Evolutionary conservation across 2,113 vertebrate genomes (phyloP).

Genomic region (Caranx melampygus): DNA sequence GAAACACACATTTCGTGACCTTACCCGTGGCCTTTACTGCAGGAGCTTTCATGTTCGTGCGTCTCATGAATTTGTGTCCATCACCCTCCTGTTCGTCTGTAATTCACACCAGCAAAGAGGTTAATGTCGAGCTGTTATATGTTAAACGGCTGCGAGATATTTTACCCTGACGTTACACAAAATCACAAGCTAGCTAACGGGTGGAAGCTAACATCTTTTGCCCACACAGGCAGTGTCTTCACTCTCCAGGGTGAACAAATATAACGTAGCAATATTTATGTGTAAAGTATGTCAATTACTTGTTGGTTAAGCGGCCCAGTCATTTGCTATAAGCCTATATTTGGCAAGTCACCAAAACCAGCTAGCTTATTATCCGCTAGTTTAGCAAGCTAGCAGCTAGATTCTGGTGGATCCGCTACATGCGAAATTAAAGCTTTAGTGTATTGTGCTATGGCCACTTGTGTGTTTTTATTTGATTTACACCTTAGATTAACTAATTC

Average conservation of each 20-base stretch:
- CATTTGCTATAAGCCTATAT: neutral
- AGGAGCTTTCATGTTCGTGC: slow-evolving; percentile 81
- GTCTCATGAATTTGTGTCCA: slow-evolving; percentile 74
- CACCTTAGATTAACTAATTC: too few species aligned
- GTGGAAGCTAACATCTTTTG: accelerated
- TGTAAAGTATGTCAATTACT: accelerated
- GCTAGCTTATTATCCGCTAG: neutral
- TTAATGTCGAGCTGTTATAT: neutral
- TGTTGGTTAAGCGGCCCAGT: accelerated
- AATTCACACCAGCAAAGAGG: slow-evolving; percentile 8
- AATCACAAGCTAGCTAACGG: neutral
- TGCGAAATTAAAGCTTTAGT: accelerated
- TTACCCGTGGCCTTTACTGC: slow-evolving; percentile 92
- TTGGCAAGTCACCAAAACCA: neutral
- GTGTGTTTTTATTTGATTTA: accelerated
- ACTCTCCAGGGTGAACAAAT: neutral
- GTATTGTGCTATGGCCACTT: too few species aligned
- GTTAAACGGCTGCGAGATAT: too few species aligned
- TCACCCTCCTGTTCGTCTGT: slow-evolving; percentile 91
- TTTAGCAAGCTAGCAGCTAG: slow-evolving; percentile 14
- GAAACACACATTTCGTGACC: neutral
- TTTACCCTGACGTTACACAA: neutral
- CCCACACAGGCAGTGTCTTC: neutral
- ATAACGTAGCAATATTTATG: accelerated
- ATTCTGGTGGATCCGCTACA: neutral